A percentile compares a stretch with the other conserved stretches of the same genome.
Conservation (phyloP, 2,113 vertebrate genomes). For the Dasyurus viverrinus region DNA sequence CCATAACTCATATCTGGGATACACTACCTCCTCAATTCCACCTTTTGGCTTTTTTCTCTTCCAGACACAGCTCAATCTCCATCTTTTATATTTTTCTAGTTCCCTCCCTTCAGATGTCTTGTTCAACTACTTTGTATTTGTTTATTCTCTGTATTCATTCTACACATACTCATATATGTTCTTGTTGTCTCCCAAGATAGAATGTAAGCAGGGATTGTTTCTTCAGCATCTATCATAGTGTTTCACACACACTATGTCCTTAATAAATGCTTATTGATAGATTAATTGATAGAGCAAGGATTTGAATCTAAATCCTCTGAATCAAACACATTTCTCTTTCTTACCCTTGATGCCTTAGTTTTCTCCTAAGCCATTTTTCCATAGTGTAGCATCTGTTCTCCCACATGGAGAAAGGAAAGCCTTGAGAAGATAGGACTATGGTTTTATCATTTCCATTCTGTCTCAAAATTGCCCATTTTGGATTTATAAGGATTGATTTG, state of each 20-base stretch:
- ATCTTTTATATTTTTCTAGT: neutral
- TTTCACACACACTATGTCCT: neutral
- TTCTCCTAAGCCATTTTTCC: neutral
- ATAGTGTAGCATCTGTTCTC: neutral
- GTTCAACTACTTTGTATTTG: neutral
- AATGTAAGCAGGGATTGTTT: neutral
- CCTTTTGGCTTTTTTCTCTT: neutral
- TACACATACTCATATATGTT: neutral
- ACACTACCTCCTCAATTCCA: neutral
- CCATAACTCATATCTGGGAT: too few relatives aligned
- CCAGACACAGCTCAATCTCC: neutral
- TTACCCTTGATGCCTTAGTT: neutral
- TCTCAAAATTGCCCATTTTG: neutral
- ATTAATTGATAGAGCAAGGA: neutral
- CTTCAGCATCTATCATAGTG: neutral
- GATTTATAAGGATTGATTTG: neutral
- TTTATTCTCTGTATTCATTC: neutral
- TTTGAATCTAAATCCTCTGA: neutral
- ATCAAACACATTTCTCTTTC: neutral
- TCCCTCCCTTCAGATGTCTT: neutral
- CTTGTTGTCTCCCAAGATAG: neutral
- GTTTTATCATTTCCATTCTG: neutral
- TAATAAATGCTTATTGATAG: neutral
- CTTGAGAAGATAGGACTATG: neutral
- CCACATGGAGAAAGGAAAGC: neutral